Evolutionary conservation across 2,888 invertebrate genomes (phyloP), one percentile per base, ranked within the genome.

Genomic region (Drosophila rubida): DNA sequence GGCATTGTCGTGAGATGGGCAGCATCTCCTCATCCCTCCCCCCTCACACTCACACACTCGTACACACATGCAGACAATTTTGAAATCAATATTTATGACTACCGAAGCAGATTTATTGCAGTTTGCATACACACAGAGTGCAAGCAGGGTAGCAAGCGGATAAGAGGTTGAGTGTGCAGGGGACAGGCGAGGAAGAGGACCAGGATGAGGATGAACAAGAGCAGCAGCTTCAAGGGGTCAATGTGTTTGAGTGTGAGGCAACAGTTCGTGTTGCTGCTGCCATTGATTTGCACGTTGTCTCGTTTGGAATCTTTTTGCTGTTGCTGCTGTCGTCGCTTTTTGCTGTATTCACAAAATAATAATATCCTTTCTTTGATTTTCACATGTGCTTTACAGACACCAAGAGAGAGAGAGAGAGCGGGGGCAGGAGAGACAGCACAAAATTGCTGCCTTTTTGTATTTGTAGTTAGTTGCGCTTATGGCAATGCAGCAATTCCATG

Each of bases 51-150:
- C 41, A 42, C 32, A 46, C 35, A 46, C 25, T 50, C 37, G 41
- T 27, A 37, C 68, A 69, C 66, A 68, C 66, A 72, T 67, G 65
- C 46, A 64, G 72, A 83, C 84, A 86, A 77, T 86, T 83, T 83
- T 66, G 81, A 79, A 86, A 84, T 84, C 84, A 84, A 86, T 84
- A 84, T 84, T 84, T 84, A 84, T 84, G 84, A 84, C 84, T 83
- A 78, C 59, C 74, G 77, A 59, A 78, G 77, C 87, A 86, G 81
- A 84, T 84, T 86, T 84, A 86, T 86, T 83, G 78, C 81, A 79
- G 63, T 61, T 69, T 63, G 78, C 55, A 63, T 45, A 49, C 46
- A 63, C 44, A 35, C 44, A 39, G n/a, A 45, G 60, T 41, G 50
- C 25, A 11, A 50, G 35, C 35, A 35, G 13, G 13, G 13, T 13